Base-by-base conservation (phyloP, 2,797 vertebrate species). In the Acropternis orthonyx region DNA sequence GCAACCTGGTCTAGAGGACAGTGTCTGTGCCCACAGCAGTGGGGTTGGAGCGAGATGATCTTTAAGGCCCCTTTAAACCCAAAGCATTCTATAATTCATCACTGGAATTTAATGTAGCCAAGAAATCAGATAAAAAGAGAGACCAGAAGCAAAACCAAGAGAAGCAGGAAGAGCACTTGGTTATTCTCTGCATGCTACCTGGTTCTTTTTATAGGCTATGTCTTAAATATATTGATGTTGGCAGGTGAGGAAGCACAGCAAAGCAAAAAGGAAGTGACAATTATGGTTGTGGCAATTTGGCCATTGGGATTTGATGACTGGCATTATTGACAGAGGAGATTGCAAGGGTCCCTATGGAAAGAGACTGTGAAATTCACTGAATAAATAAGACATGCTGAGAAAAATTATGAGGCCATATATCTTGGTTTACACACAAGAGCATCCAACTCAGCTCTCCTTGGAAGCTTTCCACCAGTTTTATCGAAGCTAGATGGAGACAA, bases 371-470 rank as follows among this genome's bases (percentile, higher is more conserved):
- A 94, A 96, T 91, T 89, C 55, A 84, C 51, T 76, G 92, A 94
- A 96, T 93, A 95, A 92, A 94, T 95, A 93, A 95, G 81, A 89
- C 74, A 95, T 21, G 71, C 37, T 82, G 63, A 87, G 63, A 85
- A 94, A 93, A 93, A 78, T 94, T 96, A 95, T 88, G 83, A 85
- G 89, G 76, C 82, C 78, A 62, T 97, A 94, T 96, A 86, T 96
- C 88, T 85, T 89, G 46, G 46, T 95, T 95, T 96, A 83, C 66
- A 85, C 69, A 71, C 49, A 85, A 69, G n/a, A 91, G 8, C 68
- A 36, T 78, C 51, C 43, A 89, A 68, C 37, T n/a, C 66, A 75
- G 21, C 59, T 92, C 75, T 92, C 26, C 46, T 58, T 68, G 85
- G 89, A 71, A 91, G 55, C 2, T 93, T 92, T 75, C 54, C 24